Conservation (phyloP, 1,140 invertebrate genomes). For the Sarcophaga peregrina region DNA sequence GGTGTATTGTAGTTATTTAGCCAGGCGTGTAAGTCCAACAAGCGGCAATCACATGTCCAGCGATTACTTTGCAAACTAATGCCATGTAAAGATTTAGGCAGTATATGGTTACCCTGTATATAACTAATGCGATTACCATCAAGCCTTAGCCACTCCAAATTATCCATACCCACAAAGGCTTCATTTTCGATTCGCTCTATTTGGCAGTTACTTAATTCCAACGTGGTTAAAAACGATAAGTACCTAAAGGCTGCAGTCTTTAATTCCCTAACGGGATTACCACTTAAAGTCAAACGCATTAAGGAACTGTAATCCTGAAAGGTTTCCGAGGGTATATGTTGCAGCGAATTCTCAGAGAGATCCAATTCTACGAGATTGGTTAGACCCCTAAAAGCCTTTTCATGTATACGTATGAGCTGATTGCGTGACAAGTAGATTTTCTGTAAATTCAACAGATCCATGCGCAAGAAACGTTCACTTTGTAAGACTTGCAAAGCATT, state of each 20-base stretch:
- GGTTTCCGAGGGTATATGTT: conserved; percentile 79
- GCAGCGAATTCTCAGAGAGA: conserved; percentile 83
- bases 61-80: conserved; percentile 87
- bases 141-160: conserved; percentile 85
- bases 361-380: conserved; percentile 91
- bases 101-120: conserved; percentile 75
- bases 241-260: conserved; percentile 80
- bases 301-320: conserved; percentile 81
- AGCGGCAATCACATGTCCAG: conserved; percentile 88
- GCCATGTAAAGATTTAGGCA: conserved; percentile 79
- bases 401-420: conserved; percentile 80
- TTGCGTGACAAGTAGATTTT: conserved; percentile 84
- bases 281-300: conserved; percentile 83
- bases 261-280: conserved; percentile 82
- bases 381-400: conserved; percentile 82
- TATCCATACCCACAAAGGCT: conserved; percentile 83
- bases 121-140: conserved; percentile 82
- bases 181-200: conserved; percentile 80
- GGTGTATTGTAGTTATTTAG: conserved; percentile 79
- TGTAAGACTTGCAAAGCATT: conserved; percentile 83
- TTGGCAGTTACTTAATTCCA: conserved; percentile 85
- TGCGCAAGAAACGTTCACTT: conserved; percentile 79
- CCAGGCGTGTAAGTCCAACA: conserved; percentile 82
- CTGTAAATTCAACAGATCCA: conserved; percentile 87
- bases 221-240: conserved; percentile 78